Conservation (phyloP, 2,113 vertebrate species). For the Taxidea taxus region DNA sequence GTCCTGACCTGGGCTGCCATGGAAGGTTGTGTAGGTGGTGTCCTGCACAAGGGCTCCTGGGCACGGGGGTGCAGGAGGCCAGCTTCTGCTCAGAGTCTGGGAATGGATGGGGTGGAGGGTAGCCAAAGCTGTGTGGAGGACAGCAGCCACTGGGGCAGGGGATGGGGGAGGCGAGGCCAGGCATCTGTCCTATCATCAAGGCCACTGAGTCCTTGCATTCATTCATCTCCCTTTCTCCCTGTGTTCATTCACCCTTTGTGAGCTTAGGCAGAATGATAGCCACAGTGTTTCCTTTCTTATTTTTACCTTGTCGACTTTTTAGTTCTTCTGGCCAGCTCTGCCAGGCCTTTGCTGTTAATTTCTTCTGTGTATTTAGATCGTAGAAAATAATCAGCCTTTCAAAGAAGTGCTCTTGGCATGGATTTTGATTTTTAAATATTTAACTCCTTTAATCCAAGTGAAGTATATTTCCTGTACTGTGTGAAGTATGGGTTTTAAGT, state of each 20-base stretch:
- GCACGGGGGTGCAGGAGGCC: neutral
- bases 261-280: neutral
- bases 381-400: neutral
- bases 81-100: neutral
- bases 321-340: neutral
- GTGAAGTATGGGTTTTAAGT: neutral
- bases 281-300: neutral
- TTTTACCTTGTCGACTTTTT: neutral
- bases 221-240: neutral
- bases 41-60: neutral
- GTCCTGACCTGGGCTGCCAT: neutral
- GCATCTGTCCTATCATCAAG: neutral
- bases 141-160: rapidly evolving
- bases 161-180: neutral
- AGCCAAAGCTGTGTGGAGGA: neutral
- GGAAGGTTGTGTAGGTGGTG: neutral
- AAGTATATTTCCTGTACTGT: neutral
- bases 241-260: neutral
- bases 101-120: neutral
- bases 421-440: neutral
- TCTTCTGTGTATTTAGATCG: neutral
- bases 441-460: slow-evolving; percentile 3
- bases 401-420: neutral
- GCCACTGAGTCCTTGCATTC: neutral
- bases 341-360: neutral